Evolutionary conservation across 1,140 invertebrate species (phyloP).

Genomic region (Rhagoletis zephyria): DNA sequence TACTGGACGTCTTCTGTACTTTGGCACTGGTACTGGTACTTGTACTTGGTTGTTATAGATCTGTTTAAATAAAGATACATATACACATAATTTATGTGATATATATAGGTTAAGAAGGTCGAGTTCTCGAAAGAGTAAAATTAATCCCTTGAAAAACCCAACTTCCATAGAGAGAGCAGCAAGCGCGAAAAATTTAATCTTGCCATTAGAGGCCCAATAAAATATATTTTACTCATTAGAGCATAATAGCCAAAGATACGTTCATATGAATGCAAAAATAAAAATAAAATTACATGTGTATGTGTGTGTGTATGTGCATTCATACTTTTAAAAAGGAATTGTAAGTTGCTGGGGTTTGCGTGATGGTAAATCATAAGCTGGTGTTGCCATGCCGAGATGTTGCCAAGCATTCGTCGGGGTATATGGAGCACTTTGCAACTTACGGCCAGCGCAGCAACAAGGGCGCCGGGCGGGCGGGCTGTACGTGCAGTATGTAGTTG

Average conservation of each 20-base stretch:
- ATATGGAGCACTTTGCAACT: neutral
- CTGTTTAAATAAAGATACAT: too few relatives aligned
- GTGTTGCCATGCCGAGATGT: neutral
- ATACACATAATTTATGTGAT: too few relatives aligned
- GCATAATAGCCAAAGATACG: neutral
- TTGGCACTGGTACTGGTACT: too few relatives aligned
- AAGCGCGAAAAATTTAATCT: neutral
- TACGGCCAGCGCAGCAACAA: neutral
- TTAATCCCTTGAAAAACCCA: too few relatives aligned
- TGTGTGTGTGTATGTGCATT: neutral
- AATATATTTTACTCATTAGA: constrained; percentile 1
- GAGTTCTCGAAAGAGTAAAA: too few relatives aligned
- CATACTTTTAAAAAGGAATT: neutral
- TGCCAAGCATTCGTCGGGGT: too few relatives aligned
- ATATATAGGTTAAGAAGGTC: too few relatives aligned
- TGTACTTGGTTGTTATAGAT: too few relatives aligned
- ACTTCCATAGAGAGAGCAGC: too few relatives aligned
- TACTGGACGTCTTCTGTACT: too few relatives aligned
- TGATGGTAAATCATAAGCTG: neutral
- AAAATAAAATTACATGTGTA: neutral
- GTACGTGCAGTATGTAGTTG: neutral
- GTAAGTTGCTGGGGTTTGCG: neutral
- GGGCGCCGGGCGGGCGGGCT: neutral
- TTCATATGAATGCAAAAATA: neutral
- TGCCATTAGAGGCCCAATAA: neutral